A percentile compares a stretch with the other conserved stretches of the same genome.
These are phyloP conservation scores for Sinocyclocheilus grahami DNA, from an alignment of 2,113 vertebrate genomes.

Conservation along the genomic window DNA sequence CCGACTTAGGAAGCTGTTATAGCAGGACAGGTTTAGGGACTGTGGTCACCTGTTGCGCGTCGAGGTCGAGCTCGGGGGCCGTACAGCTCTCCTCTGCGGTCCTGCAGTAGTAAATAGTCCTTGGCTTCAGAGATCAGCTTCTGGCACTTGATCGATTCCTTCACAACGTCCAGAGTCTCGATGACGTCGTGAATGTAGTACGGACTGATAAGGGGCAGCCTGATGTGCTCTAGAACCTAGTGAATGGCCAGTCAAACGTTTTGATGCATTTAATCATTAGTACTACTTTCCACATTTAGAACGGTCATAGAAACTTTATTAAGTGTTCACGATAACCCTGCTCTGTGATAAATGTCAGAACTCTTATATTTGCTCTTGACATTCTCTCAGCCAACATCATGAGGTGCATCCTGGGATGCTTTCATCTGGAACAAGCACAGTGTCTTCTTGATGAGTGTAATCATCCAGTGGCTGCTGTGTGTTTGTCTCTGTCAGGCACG, in stretches of 20 bases:
- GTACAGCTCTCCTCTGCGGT: conserved; percentile 79
- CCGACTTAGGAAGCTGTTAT: too few relatives aligned
- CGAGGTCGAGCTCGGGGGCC: conserved; percentile 73
- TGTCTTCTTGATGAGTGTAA: not conserved
- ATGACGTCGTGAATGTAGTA: conserved; percentile 82
- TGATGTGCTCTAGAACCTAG: conserved; percentile 80
- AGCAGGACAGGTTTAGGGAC: not conserved
- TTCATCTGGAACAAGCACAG: not conserved
- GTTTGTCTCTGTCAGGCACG: conserved; percentile 67
- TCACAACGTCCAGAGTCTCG: conserved; percentile 76
- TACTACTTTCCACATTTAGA: not conserved
- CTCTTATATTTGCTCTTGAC: not conserved
- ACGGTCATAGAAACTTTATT: not conserved
- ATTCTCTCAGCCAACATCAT: too few relatives aligned
- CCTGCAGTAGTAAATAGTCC: conserved; percentile 80
- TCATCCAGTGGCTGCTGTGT: not conserved
- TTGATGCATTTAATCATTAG: too few relatives aligned
- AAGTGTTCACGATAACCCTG: not conserved
- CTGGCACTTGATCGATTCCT: conserved; percentile 75
- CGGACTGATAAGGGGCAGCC: conserved; percentile 78
- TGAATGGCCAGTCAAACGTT: too few relatives aligned
- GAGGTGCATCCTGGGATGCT: not conserved
- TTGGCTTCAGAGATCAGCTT: conserved; percentile 81
- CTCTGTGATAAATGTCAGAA: not conserved
- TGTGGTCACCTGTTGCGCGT: conserved; percentile 63